Evolutionary conservation across 2,888 invertebrate species (phyloP), one percentile per base, ranked within the genome.

Genomic region (Hirtodrosophila cameraria): DNA sequence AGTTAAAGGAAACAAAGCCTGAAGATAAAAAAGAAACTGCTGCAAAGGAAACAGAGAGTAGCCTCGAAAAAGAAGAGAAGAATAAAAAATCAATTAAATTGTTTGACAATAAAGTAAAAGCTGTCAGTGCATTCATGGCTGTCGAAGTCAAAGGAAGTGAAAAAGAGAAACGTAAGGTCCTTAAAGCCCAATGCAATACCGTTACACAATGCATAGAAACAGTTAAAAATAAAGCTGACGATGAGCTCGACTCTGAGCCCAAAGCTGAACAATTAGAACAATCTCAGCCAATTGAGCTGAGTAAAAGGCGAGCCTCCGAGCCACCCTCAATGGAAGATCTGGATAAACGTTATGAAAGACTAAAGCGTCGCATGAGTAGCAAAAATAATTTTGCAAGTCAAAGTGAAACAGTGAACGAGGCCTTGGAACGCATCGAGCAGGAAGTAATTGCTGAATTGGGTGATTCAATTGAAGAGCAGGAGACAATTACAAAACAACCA

Each of bases 311-410:
- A 1, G 76, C 84, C 8, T 82, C 82, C 0, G 88, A 87, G 1
- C 88, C 88, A 0, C 89, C 89, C 5, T 83, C 89, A 1, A 88
- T 79, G 27, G 87, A 88, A 57, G 88, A 89, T 63, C 50, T 89
- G 7, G 89, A 89, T 25, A 77, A 82, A 25, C 81, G 89, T 7
- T 89, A 82, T 36, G 80, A 87, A 11, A 81, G 70, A n/a, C 45
- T 89, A 0, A 84, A 84, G 13, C 73, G 83, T 3, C 72, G 86
- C 23, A 75, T 85, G 81, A 88, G 78, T 39, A 70, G 58, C 25
- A 77, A 67, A 52, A 76, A 72, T 33, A 48, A 64, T 11, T 55
- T 62, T 0, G n/a, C 27, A 3, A 30, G 31, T 6, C 63, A 69
- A 39, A 67, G 27, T 11, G 86, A 83, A 62, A 76, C 76, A 1